Evolutionary conservation across 2,113 vertebrate species (phyloP).

Genomic region (Prolemur simus): DNA sequence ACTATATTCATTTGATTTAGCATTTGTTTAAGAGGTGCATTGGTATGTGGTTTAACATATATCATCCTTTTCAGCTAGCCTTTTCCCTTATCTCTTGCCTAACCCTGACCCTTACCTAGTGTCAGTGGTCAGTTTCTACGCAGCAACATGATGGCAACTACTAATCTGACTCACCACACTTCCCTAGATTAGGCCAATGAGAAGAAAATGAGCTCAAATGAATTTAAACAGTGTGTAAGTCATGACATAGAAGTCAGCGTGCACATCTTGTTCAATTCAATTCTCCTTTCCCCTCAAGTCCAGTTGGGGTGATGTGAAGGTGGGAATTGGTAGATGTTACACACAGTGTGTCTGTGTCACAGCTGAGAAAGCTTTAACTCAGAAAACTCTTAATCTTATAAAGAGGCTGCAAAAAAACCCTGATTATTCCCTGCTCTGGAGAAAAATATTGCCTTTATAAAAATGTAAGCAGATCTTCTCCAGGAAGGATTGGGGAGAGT

Average conservation of each 20-base stretch:
- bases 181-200: too few relatives aligned
- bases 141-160: not conserved
- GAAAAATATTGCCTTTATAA: not conserved
- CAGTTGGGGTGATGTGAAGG: fast-evolving
- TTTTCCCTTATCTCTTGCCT: not conserved
- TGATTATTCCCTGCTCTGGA: not conserved
- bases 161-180: not conserved
- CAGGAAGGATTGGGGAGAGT: not conserved
- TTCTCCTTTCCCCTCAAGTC: not conserved
- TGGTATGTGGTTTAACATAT: not conserved
- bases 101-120: not conserved
- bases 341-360: not conserved
- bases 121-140: not conserved
- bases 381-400: not conserved
- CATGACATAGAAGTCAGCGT: not conserved
- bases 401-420: not conserved
- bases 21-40: not conserved
- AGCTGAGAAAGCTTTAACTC: not conserved
- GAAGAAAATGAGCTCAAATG: not conserved
- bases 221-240: not conserved
- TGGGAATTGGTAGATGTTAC: not conserved
- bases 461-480: not conserved
- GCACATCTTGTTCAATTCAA: not conserved
- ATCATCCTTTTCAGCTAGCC: not conserved
- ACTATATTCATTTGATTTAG: not conserved